These are phyloP conservation scores for Phyllopteryx taeniolatus DNA, from an alignment of 2,113 vertebrate species.

Conservation along the genomic window DNA sequence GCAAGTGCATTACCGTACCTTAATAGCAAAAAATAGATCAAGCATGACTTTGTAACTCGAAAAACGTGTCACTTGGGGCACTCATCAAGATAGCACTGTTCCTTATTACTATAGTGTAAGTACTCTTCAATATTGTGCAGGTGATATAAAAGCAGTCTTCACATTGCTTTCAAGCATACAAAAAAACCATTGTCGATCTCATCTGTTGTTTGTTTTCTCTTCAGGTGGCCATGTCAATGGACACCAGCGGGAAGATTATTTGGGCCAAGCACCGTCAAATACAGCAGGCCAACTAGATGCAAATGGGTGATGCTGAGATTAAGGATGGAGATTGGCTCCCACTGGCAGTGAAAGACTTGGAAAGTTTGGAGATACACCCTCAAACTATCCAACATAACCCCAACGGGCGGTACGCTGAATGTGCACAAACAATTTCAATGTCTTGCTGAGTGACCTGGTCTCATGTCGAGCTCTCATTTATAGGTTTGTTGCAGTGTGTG, in stretches of 20 bases:
- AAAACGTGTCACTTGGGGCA: too few relatives aligned
- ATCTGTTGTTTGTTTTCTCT: conserved; percentile 1
- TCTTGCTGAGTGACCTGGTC: neutral
- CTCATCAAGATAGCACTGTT: too few relatives aligned
- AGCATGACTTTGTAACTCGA: too few relatives aligned
- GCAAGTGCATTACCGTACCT: too few relatives aligned
- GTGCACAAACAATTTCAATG: too few relatives aligned
- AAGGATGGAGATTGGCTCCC: conserved; percentile 96
- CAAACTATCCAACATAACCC: conserved; percentile 99
- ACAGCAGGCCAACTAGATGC: conserved; percentile 97
- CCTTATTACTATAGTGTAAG: too few relatives aligned
- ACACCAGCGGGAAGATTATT: conserved; percentile 96
- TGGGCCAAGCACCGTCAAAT: conserved; percentile 98
- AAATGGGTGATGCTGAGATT: conserved; percentile 98
- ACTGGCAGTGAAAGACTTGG: conserved; percentile 97
- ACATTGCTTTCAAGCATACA: neutral
- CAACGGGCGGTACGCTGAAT: conserved; percentile 83
- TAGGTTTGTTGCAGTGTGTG: conserved; percentile 95
- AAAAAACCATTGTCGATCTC: neutral
- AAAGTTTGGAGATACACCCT: conserved; percentile 98
- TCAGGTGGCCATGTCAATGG: conserved; percentile 99
- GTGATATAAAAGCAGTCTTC: too few relatives aligned
- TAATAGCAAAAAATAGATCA: too few relatives aligned
- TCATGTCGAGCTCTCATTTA: conserved; percentile 10
- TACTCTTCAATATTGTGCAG: too few relatives aligned